Evolutionary conservation across 2,113 vertebrate species (phyloP).

Genomic region (Caranx ignobilis): DNA sequence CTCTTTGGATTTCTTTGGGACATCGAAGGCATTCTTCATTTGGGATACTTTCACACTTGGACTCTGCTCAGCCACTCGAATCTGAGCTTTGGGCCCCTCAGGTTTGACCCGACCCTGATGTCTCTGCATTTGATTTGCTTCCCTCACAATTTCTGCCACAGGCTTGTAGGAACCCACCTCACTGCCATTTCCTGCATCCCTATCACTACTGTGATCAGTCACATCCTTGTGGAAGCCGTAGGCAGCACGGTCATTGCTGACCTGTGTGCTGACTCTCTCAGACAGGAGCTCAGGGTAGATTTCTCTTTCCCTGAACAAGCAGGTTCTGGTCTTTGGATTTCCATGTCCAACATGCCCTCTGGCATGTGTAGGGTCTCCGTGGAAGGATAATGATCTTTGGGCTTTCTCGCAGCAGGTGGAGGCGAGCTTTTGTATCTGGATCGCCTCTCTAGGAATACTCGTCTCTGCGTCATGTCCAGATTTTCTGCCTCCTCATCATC

Average conservation of each 20-base stretch:
- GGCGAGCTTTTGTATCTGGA: conserved; percentile 71
- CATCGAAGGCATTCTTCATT: conserved; percentile 81
- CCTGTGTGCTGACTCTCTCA: conserved; percentile 18
- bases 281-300: conserved; percentile 8
- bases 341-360: conserved; percentile 32
- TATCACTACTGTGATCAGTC: not conserved
- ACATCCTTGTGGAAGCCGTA: conserved; percentile 3
- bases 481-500: conserved; percentile 59
- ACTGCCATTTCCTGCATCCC: conserved; percentile 12
- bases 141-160: conserved; percentile 77
- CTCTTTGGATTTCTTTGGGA: conserved; percentile 77
- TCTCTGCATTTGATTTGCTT: conserved; percentile 75
- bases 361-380: conserved; percentile 37
- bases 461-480: conserved; percentile 75
- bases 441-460: conserved; percentile 65
- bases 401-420: conserved; percentile 65
- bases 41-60: conserved; percentile 78
- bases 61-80: conserved; percentile 54
- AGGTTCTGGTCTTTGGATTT: conserved; percentile 40
- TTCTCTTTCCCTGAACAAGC: conserved; percentile 34
- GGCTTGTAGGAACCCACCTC: conserved; percentile 74
- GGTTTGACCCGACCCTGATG: conserved; percentile 45
- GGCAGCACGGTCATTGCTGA: not conserved
- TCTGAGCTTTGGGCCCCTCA: conserved; percentile 54
- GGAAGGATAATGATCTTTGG: conserved; percentile 34